Conservation (phyloP, 2,113 vertebrate genomes). For the Hemibagrus wyckioides region DNA sequence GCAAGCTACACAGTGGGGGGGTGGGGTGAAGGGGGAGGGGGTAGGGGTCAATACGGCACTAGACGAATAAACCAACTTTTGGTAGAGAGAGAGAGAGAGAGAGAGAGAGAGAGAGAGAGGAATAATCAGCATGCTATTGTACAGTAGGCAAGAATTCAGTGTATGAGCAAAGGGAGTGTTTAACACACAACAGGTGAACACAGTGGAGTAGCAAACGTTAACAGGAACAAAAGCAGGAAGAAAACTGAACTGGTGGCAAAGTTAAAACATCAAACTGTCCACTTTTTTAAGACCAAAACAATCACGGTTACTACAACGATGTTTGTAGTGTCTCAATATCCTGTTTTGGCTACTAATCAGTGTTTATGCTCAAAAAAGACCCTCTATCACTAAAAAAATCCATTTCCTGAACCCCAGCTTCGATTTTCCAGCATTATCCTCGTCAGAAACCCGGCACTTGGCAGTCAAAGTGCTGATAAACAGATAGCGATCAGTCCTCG, state of each 20-base stretch:
- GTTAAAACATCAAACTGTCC: not conserved
- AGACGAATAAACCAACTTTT: too few species aligned
- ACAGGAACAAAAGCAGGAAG: not conserved
- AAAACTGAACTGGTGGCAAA: not conserved
- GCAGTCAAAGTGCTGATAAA: slow-evolving; percentile 19
- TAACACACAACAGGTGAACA: not conserved
- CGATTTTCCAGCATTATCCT: not conserved
- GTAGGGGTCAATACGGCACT: too few species aligned
- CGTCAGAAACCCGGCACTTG: not conserved
- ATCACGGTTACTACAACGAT: not conserved
- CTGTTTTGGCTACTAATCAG: not conserved
- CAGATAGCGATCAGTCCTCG: slow-evolving; percentile 14
- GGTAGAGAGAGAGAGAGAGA: too few species aligned
- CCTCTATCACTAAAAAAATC: not conserved
- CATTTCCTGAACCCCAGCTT: not conserved
- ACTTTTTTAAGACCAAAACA: not conserved
- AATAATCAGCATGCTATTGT: too few species aligned
- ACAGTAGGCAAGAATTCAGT: too few species aligned
- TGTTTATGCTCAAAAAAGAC: not conserved
- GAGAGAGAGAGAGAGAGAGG: too few species aligned
- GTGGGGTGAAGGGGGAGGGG: too few species aligned
- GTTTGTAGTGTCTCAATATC: not conserved
- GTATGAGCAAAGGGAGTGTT: not conserved
- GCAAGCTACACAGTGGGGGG: not conserved
- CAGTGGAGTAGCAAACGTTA: not conserved